Conservation (phyloP, 1,140 invertebrate genomes). For the Ceratina australensis region DNA sequence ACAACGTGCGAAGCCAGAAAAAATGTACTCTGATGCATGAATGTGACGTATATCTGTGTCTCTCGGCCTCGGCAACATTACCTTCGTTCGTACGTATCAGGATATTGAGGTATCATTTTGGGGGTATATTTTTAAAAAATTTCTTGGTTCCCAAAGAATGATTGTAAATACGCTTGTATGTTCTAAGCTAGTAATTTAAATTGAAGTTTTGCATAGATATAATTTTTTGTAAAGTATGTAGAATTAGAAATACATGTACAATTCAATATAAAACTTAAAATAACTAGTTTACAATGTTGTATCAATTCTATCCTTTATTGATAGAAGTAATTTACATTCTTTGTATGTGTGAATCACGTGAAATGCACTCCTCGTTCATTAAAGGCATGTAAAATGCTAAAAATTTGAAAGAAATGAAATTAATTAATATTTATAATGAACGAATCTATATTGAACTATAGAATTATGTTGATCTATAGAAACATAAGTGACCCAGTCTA, state of each 20-base stretch:
- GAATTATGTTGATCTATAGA: too few species aligned
- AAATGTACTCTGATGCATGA: conserved; percentile 11
- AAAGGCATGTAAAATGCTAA: conserved; percentile 90
- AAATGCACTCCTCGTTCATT: conserved; percentile 96
- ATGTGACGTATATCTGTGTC: not conserved
- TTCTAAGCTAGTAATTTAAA: conserved; percentile 51
- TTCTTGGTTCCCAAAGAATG: conserved; percentile 54
- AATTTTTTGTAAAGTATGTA: conserved; percentile 49
- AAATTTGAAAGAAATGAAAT: conserved; percentile 64
- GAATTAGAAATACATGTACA: conserved; percentile 33
- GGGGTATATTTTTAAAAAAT: conserved; percentile 13
- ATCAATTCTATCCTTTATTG: not conserved
- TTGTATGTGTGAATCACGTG: conserved; percentile 75
- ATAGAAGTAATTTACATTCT: not conserved
- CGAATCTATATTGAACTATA: too few species aligned
- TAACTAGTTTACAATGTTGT: conserved; percentile 19
- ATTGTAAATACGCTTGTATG: conserved; percentile 55
- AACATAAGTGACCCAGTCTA: not conserved
- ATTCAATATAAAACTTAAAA: conserved; percentile 29
- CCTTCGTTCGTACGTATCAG: not conserved
- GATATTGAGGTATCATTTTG: too few species aligned
- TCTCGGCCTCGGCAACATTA: not conserved
- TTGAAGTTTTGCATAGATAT: conserved; percentile 39
- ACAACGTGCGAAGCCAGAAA: conserved; percentile 18
- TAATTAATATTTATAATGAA: conserved; percentile 19